Evolutionary conservation across 2,888 invertebrate genomes (phyloP).

Genomic region (Ichneumoninae sp.): DNA sequence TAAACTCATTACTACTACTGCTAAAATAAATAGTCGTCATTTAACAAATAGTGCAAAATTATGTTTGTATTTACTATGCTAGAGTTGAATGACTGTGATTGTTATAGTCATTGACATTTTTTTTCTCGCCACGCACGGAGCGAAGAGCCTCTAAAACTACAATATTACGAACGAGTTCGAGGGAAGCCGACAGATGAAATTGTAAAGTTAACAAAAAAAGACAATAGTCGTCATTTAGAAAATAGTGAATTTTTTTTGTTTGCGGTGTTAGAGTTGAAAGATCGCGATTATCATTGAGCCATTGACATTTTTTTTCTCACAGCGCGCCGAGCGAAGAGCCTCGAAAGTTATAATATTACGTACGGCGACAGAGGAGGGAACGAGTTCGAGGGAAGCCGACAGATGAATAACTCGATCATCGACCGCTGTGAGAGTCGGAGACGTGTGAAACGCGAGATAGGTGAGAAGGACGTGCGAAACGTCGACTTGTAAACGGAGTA

Average conservation of each 20-base stretch:
- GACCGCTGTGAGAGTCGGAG: slow-evolving; percentile 48
- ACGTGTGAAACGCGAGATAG: slow-evolving; percentile 68
- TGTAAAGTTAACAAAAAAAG: background rate
- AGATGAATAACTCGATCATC: slow-evolving; percentile 65
- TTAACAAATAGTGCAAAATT: too few species aligned
- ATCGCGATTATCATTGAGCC: too few species aligned
- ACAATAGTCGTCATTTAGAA: background rate
- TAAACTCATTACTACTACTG: too few species aligned
- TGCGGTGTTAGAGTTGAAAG: background rate
- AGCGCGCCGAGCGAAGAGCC: background rate
- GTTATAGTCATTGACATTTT: too few species aligned
- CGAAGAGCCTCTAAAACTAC: slow-evolving; percentile 9
- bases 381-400: slow-evolving; percentile 51
- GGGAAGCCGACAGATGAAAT: slow-evolving; percentile 48
- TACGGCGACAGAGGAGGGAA: slow-evolving; percentile 1
- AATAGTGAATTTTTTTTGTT: background rate
- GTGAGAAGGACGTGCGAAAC: slow-evolving; percentile 65
- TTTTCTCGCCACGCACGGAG: too few species aligned
- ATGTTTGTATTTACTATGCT: too few species aligned
- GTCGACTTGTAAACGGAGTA: background rate
- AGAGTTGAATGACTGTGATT: too few species aligned
- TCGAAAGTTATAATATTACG: slow-evolving; percentile 26
- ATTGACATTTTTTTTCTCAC: too few species aligned
- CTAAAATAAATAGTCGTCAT: too few species aligned
- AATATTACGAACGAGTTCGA: slow-evolving; percentile 41